Base-by-base conservation (phyloP, 2,797 vertebrate genomes). In the Megaceryle alcyon region DNA sequence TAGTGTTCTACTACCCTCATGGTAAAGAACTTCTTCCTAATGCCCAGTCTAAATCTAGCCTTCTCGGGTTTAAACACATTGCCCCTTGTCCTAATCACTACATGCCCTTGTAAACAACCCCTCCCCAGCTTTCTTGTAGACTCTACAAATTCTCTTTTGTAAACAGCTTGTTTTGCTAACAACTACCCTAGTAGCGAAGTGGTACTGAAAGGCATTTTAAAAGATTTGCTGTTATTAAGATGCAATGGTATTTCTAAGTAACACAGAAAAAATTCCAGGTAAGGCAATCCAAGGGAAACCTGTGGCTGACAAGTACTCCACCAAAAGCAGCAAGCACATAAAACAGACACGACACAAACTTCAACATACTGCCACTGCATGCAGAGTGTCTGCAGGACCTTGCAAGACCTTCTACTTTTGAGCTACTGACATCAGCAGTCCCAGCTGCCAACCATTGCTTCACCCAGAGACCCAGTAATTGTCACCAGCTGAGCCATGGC, bases 321-420 rank as follows among this genome's bases (percentile, higher is more conserved):
- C 16, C 20, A 70, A 26, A 79, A 44, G 18, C 25, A 57, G 5
- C 2, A 4, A 7, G 26, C 10, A n/a, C 0, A 0, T 10, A 48
- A 44, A 41, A 7, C 0, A 7, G 61, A 66, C 51, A 5, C 0
- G 11, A 53, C 29, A 29, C 22, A n/a, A 43, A 14, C 14, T 37
- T 66, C 49, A 57, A 7, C 4, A 1, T 4, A 14, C 20, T 12
- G 4, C 49, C 41, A 20, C 37, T 2, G 7, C 31, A 9, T 0
- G 12, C 44, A 57, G 29, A 37, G 39, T 2, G 17, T 7, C 78
- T 72, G 63, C 57, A 56, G 33, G 37, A 21, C n/a, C 22, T 49
- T 18, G 29, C 21, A 44, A 26, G 28, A 78, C 15, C 20, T 85
- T 28, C 53, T 68, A 25, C 33, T 60, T 77, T 39, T 23, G 29